Percentiles rank a stretch among this genome's conserved stretches.
phyloP scores from a whole-genome alignment of 2,888 invertebrate genomes.

The Papilio gigon region DNA sequence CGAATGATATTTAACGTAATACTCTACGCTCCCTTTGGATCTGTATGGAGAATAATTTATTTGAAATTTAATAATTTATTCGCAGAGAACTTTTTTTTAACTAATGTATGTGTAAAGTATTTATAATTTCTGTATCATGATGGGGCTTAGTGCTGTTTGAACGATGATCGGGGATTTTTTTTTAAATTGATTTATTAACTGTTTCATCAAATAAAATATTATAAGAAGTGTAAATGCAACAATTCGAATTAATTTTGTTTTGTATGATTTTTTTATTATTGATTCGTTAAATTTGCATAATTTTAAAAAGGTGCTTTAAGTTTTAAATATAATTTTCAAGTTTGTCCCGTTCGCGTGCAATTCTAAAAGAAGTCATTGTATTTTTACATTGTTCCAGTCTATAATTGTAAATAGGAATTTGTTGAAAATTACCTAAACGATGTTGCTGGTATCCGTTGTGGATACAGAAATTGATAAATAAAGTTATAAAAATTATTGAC shows the following conservation, averaged over 20 bases:
- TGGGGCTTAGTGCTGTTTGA: constrained; percentile 62
- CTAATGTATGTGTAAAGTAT: constrained; percentile 63
- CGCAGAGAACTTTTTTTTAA: constrained; percentile 65
- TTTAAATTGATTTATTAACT: constrained; percentile 30
- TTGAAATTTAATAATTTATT: constrained; percentile 72
- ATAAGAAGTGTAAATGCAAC: constrained; percentile 48
- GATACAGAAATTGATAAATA: constrained; percentile 83
- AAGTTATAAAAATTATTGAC: constrained; percentile 59
- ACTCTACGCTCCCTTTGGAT: constrained; percentile 52
- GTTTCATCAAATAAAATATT: constrained; percentile 42
- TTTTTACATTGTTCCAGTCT: constrained; percentile 33
- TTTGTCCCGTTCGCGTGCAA: background rate
- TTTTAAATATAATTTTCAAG: constrained; percentile 17
- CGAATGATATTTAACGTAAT: constrained; percentile 56
- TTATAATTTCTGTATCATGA: constrained; percentile 82
- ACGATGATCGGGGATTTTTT: constrained; percentile 60
- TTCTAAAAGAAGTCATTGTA: constrained; percentile 37
- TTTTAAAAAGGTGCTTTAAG: constrained; percentile 26
- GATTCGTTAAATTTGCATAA: constrained; percentile 32
- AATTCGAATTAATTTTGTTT: constrained; percentile 50
- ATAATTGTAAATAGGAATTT: constrained; percentile 61
- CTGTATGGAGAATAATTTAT: constrained; percentile 54
- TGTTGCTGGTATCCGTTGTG: constrained; percentile 74
- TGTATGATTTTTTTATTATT: constrained; percentile 39
- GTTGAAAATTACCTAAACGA: constrained; percentile 64